These are phyloP conservation scores for Harpagoxenus sublaevis DNA, from an alignment of 2,888 invertebrate genomes.

Conservation along the genomic window DNA sequence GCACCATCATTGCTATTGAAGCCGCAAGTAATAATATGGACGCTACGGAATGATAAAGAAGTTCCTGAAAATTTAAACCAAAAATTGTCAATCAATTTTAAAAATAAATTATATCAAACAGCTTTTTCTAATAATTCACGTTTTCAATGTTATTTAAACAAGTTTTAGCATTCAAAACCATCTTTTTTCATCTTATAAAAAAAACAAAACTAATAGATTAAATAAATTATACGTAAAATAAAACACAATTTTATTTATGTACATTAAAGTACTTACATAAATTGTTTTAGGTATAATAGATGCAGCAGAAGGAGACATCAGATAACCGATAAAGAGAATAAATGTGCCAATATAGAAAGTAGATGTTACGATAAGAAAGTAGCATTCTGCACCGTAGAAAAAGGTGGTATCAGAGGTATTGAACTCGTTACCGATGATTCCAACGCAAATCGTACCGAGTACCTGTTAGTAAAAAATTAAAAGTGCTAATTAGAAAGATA, in stretches of 20 bases:
- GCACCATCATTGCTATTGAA: constrained; percentile 91
- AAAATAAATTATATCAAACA: neutral
- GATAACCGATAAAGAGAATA: constrained; percentile 91
- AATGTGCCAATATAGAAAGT: constrained; percentile 94
- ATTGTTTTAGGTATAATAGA: constrained; percentile 94
- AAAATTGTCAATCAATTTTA: neutral
- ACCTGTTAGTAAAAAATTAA: constrained; percentile 87
- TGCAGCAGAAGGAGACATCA: constrained; percentile 93
- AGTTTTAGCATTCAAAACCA: neutral
- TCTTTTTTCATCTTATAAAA: neutral
- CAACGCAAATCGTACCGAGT: constrained; percentile 92
- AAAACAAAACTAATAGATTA: neutral
- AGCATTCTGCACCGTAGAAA: too few relatives aligned
- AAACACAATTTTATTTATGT: neutral
- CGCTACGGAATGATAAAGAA: constrained; percentile 93
- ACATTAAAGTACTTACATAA: constrained; percentile 89
- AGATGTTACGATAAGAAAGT: constrained; percentile 91
- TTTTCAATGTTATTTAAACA: neutral
- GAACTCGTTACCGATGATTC: constrained; percentile 90
- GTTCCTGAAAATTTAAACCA: constrained; percentile 89
- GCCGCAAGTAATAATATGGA: constrained; percentile 91
- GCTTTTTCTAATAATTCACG: neutral
- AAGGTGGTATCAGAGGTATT: constrained; percentile 22
- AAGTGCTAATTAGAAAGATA: neutral
- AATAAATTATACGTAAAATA: constrained; percentile 3